Conservation (phyloP, 2,797 vertebrate species). For the Dryobates pubescens region DNA sequence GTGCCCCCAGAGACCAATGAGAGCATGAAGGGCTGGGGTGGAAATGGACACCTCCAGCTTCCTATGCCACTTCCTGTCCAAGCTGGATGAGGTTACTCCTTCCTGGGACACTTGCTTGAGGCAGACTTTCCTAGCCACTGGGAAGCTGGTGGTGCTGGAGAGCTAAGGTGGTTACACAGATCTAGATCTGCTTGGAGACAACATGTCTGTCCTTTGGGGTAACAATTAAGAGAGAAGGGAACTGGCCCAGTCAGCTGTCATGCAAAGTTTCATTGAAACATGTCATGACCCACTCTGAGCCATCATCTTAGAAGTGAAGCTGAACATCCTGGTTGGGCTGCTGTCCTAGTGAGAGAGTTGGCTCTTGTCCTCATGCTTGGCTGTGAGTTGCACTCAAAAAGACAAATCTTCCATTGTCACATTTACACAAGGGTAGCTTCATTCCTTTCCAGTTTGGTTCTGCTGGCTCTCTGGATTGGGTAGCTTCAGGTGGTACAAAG, state of each 20-base stretch:
- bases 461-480: neutral
- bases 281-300: neutral
- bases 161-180: neutral
- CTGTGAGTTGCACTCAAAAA: neutral
- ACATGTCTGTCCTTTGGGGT: neutral
- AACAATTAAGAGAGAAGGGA: neutral
- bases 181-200: neutral
- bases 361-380: neutral
- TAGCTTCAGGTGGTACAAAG: neutral
- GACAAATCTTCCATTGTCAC: neutral
- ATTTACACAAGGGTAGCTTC: neutral
- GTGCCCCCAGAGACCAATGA: neutral
- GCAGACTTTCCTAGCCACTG: neutral
- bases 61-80: neutral
- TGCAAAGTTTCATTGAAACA: neutral
- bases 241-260: neutral
- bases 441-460: neutral
- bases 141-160: neutral
- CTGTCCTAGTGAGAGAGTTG: neutral
- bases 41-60: neutral
- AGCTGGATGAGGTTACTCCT: neutral
- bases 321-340: neutral
- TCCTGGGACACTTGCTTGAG: neutral
- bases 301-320: neutral
- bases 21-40: neutral